phyloP scores from a whole-genome alignment of 2,888 invertebrate species.

The Trisateles emortualis region DNA sequence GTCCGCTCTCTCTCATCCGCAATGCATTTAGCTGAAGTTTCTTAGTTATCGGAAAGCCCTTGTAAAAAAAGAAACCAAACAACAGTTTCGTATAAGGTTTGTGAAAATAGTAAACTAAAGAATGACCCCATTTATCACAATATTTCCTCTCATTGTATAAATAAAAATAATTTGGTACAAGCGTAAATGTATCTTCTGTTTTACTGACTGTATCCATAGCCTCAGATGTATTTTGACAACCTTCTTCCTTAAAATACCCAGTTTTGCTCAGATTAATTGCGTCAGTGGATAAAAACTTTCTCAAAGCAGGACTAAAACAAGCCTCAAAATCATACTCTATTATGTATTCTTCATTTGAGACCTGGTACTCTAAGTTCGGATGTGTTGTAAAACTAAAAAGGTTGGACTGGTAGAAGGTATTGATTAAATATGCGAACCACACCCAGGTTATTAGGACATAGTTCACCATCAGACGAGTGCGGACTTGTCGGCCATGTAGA shows the following conservation, averaged over 20 bases:
- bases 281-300: slow-evolving; percentile 27
- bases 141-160: slow-evolving; percentile 5
- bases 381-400: slow-evolving; percentile 53
- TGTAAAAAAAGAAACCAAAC: slow-evolving; percentile 31
- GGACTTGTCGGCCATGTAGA: slow-evolving; percentile 39
- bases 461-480: slow-evolving; percentile 28
- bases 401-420: slow-evolving; percentile 51
- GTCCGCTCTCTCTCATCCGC: slow-evolving; percentile 33
- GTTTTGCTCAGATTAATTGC: neutral
- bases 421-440: slow-evolving; percentile 53
- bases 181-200: slow-evolving; percentile 6
- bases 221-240: slow-evolving; percentile 22
- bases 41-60: slow-evolving; percentile 34
- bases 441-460: slow-evolving; percentile 50
- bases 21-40: slow-evolving; percentile 22
- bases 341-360: slow-evolving; percentile 51
- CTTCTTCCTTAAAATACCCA: slow-evolving; percentile 5
- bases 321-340: slow-evolving; percentile 46
- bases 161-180: slow-evolving; percentile 8
- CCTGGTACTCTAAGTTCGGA: slow-evolving; percentile 51
- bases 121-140: slow-evolving; percentile 12
- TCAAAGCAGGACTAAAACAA: slow-evolving; percentile 59
- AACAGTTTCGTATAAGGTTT: slow-evolving; percentile 19
- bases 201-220: slow-evolving; percentile 4
- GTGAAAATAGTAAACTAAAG: slow-evolving; percentile 15